Percentiles rank a stretch among this genome's conserved stretches.
These are phyloP conservation scores for Drosophila punjabiensis DNA, from an alignment of 1,140 invertebrate species.

Conservation along the genomic window DNA sequence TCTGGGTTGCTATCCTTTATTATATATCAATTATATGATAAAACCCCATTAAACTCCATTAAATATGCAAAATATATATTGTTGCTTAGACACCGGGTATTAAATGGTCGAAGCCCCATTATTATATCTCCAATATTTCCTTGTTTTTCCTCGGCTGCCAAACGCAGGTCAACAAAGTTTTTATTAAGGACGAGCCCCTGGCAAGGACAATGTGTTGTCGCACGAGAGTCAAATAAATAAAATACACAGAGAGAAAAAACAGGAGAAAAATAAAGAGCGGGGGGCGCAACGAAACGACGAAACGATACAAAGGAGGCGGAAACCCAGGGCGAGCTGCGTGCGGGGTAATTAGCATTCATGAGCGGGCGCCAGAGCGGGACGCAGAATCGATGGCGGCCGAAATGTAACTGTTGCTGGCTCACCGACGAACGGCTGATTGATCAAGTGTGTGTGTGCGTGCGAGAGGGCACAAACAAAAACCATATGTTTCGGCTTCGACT, in stretches of 20 bases:
- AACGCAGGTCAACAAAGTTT: slow-evolving; percentile 81
- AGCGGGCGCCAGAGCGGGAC: slow-evolving; percentile 63
- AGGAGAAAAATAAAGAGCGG: background rate
- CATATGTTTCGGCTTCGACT: slow-evolving; percentile 74
- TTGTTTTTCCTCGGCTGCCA: slow-evolving; percentile 50
- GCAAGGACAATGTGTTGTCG: slow-evolving; percentile 70
- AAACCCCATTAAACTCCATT: background rate
- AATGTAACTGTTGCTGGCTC: slow-evolving; percentile 76
- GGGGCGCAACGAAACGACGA: background rate
- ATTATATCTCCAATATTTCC: background rate
- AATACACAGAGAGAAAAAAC: slow-evolving; percentile 45
- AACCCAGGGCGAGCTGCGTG: slow-evolving; percentile 53
- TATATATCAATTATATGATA: background rate
- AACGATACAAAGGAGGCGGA: slow-evolving; percentile 32
- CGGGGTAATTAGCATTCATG: slow-evolving; percentile 80
- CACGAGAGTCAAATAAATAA: slow-evolving; percentile 75
- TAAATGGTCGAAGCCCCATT: background rate
- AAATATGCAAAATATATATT: background rate
- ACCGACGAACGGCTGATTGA: slow-evolving; percentile 56
- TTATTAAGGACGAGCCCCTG: slow-evolving; percentile 53
- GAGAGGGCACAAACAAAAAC: slow-evolving; percentile 74
- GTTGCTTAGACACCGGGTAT: slow-evolving; percentile 1
- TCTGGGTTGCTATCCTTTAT: too few relatives aligned
- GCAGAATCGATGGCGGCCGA: slow-evolving; percentile 48
- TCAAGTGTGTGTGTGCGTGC: slow-evolving; percentile 27